Conservation (phyloP, 23 tunicate species). For the Aplidium turbinatum region DNA sequence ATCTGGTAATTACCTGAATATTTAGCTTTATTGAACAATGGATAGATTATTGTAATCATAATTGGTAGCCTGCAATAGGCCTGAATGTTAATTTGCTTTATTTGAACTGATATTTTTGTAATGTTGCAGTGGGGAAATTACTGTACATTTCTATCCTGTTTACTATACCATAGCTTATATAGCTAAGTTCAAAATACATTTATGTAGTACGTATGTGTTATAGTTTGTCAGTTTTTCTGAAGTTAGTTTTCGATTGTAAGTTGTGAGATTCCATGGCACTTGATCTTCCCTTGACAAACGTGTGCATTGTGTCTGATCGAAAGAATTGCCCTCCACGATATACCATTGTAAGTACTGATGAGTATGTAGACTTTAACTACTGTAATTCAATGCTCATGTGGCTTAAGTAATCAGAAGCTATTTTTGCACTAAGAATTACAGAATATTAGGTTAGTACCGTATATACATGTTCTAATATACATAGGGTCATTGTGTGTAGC, state of each 20-base stretch:
- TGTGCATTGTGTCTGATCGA: slow-evolving; percentile 44
- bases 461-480: not conserved
- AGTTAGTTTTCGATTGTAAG: too few relatives aligned
- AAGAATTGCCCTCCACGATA: slow-evolving; percentile 65
- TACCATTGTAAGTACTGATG: slow-evolving; percentile 37
- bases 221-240: too few relatives aligned
- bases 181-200: too few relatives aligned
- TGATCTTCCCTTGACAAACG: slow-evolving; percentile 44
- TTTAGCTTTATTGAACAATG: not conserved
- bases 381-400: too few relatives aligned
- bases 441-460: not conserved
- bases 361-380: too few relatives aligned
- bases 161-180: too few relatives aligned
- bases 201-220: too few relatives aligned
- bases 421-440: not conserved
- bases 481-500: not conserved
- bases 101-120: not conserved
- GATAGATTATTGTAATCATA: not conserved
- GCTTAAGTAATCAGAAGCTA: not conserved
- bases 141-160: not conserved
- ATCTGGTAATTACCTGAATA: not conserved
- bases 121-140: not conserved
- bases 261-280: not conserved
- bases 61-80: not conserved
- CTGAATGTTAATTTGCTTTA: not conserved